Evolutionary conservation across 2,888 invertebrate species (phyloP), one percentile per base, ranked within the genome.

Genomic region (Lucinisca nassula): DNA sequence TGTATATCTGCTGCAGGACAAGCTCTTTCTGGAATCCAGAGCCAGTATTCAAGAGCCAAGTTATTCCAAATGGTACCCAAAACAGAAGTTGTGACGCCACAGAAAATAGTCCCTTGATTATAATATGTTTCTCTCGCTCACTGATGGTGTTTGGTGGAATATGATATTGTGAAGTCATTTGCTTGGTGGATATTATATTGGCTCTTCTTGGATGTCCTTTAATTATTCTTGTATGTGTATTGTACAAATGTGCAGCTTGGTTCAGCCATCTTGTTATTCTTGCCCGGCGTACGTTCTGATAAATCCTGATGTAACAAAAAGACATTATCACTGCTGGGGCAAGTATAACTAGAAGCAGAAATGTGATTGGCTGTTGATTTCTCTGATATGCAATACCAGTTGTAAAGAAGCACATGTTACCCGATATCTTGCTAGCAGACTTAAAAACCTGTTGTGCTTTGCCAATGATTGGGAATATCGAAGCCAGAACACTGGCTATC

Each of bases 231-330:
- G 85, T 78, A 30, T 81, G 61, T 0, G 38, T 73, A 51, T 79
- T 82, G 35, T 76, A 74, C 12, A 49, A 14, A 0, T 38, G 32
- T 0, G 75, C 79, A 1, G 73, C 77, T 35, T 61, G 78, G 73
- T 81, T 82, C 14, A 82, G n/a, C 85, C 85, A 85, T 37, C 73
- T 38, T n/a, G 40, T 38, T 8, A 85, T 45, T n/a, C 82, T 78
- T 37, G 82, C 85, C 27, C 81, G 82, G 35, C 75, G 49, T 1
- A 85, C 61, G 49, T 73, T 37, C 24, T 73, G 12, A 67, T 58
- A 85, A 58, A 82, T 85, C 51, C 55, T 82, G 21, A 55, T 32
- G 67, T 85, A 85, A 55, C 67, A 78, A 49, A 79, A 85, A 1
- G 61, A 6, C 58, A 82, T 85, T 10, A 79, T 24, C 12, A 27